phyloP scores from a whole-genome alignment of 2,113 vertebrate species.

The Callionymus lyra region DNA sequence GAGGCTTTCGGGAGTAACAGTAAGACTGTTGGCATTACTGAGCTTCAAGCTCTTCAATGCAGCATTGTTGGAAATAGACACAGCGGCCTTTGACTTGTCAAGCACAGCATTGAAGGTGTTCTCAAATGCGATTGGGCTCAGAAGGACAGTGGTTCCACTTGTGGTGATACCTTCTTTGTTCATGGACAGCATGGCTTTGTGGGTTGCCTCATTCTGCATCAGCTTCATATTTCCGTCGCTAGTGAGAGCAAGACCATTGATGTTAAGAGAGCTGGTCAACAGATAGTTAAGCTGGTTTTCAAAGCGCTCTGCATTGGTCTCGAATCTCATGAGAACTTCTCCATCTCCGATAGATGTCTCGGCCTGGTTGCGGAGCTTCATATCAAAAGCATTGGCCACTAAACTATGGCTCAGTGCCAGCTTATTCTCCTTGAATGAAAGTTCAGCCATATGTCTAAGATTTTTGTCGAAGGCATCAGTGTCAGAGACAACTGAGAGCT shows the following conservation, averaged over 20 bases:
- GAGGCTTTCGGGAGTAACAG: constrained; percentile 65
- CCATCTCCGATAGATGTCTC: constrained; percentile 67
- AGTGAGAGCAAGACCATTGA: constrained; percentile 60
- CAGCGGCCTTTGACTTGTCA: constrained; percentile 62
- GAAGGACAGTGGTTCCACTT: constrained; percentile 72
- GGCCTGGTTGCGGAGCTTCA: constrained; percentile 66
- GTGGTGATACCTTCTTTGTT: constrained; percentile 69
- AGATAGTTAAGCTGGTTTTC: constrained; percentile 63
- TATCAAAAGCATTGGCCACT: constrained; percentile 58
- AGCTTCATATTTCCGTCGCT: constrained; percentile 65
- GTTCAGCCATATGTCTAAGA: constrained; percentile 70
- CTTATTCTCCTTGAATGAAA: constrained; percentile 65
- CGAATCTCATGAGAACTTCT: constrained; percentile 66
- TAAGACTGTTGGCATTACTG: constrained; percentile 71
- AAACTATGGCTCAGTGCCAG: constrained; percentile 73
- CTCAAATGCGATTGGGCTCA: constrained; percentile 70
- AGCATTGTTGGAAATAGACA: constrained; percentile 70
- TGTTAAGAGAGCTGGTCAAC: constrained; percentile 69
- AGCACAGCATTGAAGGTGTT: constrained; percentile 73
- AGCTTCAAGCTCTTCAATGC: constrained; percentile 65
- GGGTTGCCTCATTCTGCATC: constrained; percentile 66
- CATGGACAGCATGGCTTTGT: constrained; percentile 73
- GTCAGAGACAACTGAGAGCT: constrained; percentile 65
- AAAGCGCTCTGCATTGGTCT: constrained; percentile 66
- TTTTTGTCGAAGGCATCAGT: constrained; percentile 69